phyloP scores from a whole-genome alignment of 2,888 invertebrate species.

The Drosophila parthenogenetica region DNA sequence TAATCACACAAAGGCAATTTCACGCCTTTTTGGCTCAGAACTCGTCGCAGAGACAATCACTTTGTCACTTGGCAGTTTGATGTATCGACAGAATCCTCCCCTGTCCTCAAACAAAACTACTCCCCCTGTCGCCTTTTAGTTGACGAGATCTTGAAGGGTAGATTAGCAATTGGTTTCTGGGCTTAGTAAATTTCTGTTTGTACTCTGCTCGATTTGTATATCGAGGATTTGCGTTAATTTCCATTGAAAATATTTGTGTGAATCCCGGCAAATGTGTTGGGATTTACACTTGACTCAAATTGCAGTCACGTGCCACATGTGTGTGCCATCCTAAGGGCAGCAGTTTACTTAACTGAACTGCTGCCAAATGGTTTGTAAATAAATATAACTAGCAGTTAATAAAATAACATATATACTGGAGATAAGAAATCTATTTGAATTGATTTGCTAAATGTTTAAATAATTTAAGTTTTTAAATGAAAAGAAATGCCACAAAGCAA shows the following conservation, averaged over 20 bases:
- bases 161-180: constrained; percentile 67
- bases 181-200: constrained; percentile 60
- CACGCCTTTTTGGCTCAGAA: constrained; percentile 80
- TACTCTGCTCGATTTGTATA: constrained; percentile 80
- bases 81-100: constrained; percentile 50
- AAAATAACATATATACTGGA: not conserved
- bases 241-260: constrained; percentile 52
- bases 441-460: too few relatives aligned
- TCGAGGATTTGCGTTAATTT: constrained; percentile 69
- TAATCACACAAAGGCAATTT: constrained; percentile 83
- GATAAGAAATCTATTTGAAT: not conserved
- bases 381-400: constrained; percentile 3
- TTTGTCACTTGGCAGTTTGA: constrained; percentile 67
- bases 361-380: constrained; percentile 12
- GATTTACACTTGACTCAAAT: constrained; percentile 67
- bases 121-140: constrained; percentile 47
- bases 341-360: too few relatives aligned
- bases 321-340: too few relatives aligned
- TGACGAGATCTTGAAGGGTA: constrained; percentile 70
- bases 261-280: constrained; percentile 50
- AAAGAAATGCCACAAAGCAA: too few relatives aligned
- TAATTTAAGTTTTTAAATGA: too few relatives aligned
- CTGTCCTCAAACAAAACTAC: constrained; percentile 2
- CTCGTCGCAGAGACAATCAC: constrained; percentile 2
- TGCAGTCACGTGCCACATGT: constrained; percentile 69